These are phyloP conservation scores for Dendrolimus pini DNA, from an alignment of 2,888 invertebrate species.

Conservation along the genomic window DNA sequence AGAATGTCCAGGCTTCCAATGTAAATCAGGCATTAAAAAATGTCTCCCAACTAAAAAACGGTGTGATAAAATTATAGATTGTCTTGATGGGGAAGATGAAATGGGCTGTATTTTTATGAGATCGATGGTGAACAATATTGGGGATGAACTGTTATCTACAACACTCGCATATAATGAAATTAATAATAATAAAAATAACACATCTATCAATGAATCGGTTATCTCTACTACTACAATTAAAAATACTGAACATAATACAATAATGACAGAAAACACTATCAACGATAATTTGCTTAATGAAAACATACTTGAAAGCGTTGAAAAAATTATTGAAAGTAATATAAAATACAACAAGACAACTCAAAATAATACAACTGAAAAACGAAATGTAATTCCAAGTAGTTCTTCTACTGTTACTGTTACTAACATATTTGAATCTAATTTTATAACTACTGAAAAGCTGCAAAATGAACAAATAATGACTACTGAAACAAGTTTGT, in stretches of 20 bases:
- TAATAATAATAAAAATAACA: not conserved
- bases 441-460: too few species aligned
- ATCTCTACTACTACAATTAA: too few species aligned
- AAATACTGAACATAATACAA: too few species aligned
- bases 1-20: slow-evolving; percentile 84
- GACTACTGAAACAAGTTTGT: too few species aligned
- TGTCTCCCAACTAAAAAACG: slow-evolving; percentile 81
- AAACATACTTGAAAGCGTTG: not conserved
- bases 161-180: not conserved
- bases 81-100: slow-evolving; percentile 89
- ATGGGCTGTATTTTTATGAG: slow-evolving; percentile 71
- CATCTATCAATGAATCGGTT: not conserved
- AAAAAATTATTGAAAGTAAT: not conserved
- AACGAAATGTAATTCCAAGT: too few species aligned
- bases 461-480: too few species aligned
- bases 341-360: slow-evolving; percentile 1
- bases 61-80: slow-evolving; percentile 86
- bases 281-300: not conserved
- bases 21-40: slow-evolving; percentile 79
- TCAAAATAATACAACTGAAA: slow-evolving; percentile 15
- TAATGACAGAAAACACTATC: not conserved
- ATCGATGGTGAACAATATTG: slow-evolving; percentile 11
- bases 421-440: too few species aligned
- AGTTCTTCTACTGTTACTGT: too few species aligned
- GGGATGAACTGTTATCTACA: slow-evolving; percentile 3